These are phyloP conservation scores for Ellobium chinense DNA, from an alignment of 2,888 invertebrate genomes.

Conservation along the genomic window DNA sequence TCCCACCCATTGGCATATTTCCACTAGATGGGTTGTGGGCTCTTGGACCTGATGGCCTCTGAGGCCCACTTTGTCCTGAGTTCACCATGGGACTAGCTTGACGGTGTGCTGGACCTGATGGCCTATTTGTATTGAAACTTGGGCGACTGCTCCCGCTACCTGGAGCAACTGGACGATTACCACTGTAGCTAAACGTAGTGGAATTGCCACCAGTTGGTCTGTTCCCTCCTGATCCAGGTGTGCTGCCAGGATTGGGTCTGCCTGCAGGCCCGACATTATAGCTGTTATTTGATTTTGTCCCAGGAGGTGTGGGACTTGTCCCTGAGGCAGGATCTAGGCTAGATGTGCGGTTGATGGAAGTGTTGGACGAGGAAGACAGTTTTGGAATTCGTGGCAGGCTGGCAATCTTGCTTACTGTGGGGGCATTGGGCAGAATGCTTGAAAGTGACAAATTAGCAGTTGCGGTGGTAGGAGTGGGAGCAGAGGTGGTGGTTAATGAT, in stretches of 20 bases:
- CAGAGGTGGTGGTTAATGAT: conserved; percentile 35
- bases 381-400: conserved; percentile 71
- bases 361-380: conserved; percentile 55
- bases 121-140: conserved; percentile 5
- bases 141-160: conserved; percentile 1
- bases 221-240: conserved; percentile 5
- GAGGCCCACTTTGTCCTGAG: background rate
- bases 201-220: background rate
- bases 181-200: conserved; percentile 13
- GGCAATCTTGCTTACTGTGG: conserved; percentile 67
- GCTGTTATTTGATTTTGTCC: conserved; percentile 48
- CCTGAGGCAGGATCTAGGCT: conserved; percentile 39
- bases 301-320: conserved; percentile 33
- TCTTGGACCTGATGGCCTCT: conserved; percentile 8
- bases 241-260: background rate
- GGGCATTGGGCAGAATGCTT: conserved; percentile 64
- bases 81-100: conserved; percentile 27
- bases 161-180: conserved; percentile 17
- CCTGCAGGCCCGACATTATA: conserved; percentile 38
- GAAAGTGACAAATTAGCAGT: conserved; percentile 58
- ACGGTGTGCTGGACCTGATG: conserved; percentile 25
- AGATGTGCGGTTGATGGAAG: conserved; percentile 45
- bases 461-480: conserved; percentile 47
- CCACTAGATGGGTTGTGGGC: conserved; percentile 7
- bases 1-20: conserved; percentile 4